A percentile compares a stretch with the other conserved stretches of the same genome.
Conservation (phyloP, 2,888 invertebrate genomes). For the Ernsta delagoae region DNA sequence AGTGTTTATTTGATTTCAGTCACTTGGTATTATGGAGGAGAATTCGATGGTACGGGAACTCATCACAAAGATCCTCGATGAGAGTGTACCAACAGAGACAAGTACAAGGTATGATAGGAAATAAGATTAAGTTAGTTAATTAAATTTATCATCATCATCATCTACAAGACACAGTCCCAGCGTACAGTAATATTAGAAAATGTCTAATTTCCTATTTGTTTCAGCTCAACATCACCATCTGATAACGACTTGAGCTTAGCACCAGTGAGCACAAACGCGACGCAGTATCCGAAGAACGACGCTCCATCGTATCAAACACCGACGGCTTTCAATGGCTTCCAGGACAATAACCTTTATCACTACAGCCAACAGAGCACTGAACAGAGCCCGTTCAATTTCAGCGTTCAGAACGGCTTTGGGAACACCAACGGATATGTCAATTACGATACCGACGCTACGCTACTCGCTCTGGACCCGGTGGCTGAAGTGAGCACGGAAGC, state of each 20-base stretch:
- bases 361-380: slow-evolving; percentile 58
- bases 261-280: slow-evolving; percentile 44
- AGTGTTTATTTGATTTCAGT: slow-evolving; percentile 54
- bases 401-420: slow-evolving; percentile 65
- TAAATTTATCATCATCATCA: too few relatives aligned
- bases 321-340: slow-evolving; percentile 57
- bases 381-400: slow-evolving; percentile 63
- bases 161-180: too few relatives aligned
- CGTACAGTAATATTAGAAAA: neutral
- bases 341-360: slow-evolving; percentile 62
- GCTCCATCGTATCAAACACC: slow-evolving; percentile 59
- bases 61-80: slow-evolving; percentile 87
- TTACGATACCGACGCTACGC: slow-evolving; percentile 68
- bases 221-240: slow-evolving; percentile 67
- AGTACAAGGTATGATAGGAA: slow-evolving; percentile 55
- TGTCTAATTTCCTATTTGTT: neutral
- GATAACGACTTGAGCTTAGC: slow-evolving; percentile 68
- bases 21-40: slow-evolving; percentile 82
- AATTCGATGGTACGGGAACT: slow-evolving; percentile 87
- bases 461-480: slow-evolving; percentile 64
- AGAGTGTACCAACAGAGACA: slow-evolving; percentile 79
- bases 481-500: slow-evolving; percentile 56
- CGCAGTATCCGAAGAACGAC: slow-evolving; percentile 66
- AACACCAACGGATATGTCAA: slow-evolving; percentile 68
- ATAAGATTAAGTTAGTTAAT: too few relatives aligned